These are phyloP conservation scores for Maccullochella peelii DNA, from an alignment of 2,113 vertebrate species.

Conservation along the genomic window DNA sequence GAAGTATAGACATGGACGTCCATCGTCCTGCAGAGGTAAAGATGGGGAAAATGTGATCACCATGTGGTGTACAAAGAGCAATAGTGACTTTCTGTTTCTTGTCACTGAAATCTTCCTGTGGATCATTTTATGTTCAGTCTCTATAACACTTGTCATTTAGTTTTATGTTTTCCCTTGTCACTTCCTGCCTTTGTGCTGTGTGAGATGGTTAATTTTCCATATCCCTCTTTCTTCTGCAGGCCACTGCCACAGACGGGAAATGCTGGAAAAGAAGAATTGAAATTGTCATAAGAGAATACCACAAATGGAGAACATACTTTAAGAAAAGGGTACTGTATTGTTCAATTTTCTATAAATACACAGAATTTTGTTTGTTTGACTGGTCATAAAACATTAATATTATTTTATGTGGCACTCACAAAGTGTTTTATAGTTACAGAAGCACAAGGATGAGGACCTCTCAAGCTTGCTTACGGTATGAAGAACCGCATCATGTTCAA, in stretches of 20 bases:
- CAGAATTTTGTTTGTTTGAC: not conserved
- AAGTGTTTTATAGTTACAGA: conserved; percentile 88
- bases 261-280: conserved; percentile 97
- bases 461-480: conserved; percentile 96
- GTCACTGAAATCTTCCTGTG: not conserved
- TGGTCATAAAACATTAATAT: conserved; percentile 4
- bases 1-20: conserved; percentile 90
- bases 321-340: conserved; percentile 92
- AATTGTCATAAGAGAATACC: conserved; percentile 96
- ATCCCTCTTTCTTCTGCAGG: conserved; percentile 79
- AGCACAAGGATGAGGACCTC: conserved; percentile 98
- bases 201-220: not conserved
- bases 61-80: not conserved
- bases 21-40: conserved; percentile 91
- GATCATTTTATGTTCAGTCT: not conserved
- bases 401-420: not conserved
- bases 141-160: not conserved
- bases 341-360: not conserved
- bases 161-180: conserved; percentile 5
- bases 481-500: conserved; percentile 23
- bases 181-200: conserved; percentile 26
- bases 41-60: not conserved
- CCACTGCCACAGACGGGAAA: conserved; percentile 90
- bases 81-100: not conserved
- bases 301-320: conserved; percentile 99